A percentile compares a stretch with the other conserved stretches of the same genome.
These are phyloP conservation scores for Gisinianus flammeolus DNA, from an alignment of 2,888 invertebrate genomes.

Conservation along the genomic window DNA sequence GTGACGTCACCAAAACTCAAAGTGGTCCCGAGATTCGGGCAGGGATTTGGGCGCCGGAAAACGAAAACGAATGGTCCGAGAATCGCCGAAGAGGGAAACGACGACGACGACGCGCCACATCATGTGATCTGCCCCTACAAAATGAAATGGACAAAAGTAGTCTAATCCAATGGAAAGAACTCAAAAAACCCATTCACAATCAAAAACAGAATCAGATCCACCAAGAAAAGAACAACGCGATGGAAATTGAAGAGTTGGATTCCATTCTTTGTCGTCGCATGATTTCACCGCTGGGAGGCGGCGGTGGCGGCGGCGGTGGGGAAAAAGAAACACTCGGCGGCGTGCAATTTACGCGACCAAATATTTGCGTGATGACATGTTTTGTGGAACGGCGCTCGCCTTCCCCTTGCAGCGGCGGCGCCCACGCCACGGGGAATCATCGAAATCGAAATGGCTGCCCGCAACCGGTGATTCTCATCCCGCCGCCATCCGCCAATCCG, in stretches of 20 bases:
- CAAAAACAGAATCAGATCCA: too few relatives aligned
- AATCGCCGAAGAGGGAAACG: background rate
- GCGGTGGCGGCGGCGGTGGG: too few relatives aligned
- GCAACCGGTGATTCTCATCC: background rate
- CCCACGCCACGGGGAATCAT: background rate
- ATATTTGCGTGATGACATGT: slow-evolving; percentile 17
- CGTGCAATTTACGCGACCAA: background rate
- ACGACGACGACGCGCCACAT: background rate
- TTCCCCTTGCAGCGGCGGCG: background rate
- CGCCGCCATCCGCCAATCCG: background rate
- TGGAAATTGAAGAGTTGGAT: too few relatives aligned
- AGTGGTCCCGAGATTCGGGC: background rate
- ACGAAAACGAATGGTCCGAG: background rate
- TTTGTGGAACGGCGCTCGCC: background rate
- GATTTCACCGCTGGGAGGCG: too few relatives aligned
- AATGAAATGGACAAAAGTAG: too few relatives aligned
- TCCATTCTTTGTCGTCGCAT: too few relatives aligned
- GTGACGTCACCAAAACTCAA: background rate
- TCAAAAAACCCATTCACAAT: too few relatives aligned
- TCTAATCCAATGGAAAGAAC: too few relatives aligned
- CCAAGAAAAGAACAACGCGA: too few relatives aligned
- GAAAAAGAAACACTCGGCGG: too few relatives aligned
- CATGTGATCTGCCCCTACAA: background rate
- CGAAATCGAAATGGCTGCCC: background rate
- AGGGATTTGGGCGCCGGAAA: background rate